Evolutionary conservation across 2,888 invertebrate genomes (phyloP).

Genomic region (Julus scanicus): DNA sequence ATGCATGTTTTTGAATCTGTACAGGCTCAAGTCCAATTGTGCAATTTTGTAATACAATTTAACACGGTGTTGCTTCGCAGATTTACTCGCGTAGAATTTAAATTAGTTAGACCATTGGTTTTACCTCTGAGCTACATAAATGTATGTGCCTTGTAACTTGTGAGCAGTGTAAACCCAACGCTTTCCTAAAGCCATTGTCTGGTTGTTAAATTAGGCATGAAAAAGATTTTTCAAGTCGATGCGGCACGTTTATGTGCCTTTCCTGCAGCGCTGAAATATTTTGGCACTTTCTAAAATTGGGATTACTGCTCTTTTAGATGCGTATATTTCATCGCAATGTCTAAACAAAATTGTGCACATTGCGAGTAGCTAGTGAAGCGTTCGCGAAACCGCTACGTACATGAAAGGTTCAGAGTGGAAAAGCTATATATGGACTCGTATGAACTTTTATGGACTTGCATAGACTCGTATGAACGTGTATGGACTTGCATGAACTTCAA

Average conservation of each 20-base stretch:
- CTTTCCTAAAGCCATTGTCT: slow-evolving; percentile 2
- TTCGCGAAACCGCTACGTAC: background rate
- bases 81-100: background rate
- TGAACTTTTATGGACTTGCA: too few species aligned
- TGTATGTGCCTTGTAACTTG: too few species aligned
- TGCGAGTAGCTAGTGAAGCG: slow-evolving; percentile 34
- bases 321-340: background rate
- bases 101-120: background rate
- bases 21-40: too few species aligned
- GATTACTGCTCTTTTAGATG: slow-evolving; percentile 31
- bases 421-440: too few species aligned
- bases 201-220: slow-evolving; percentile 40
- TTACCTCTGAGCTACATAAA: background rate
- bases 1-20: too few species aligned
- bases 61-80: background rate
- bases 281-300: slow-evolving; percentile 44
- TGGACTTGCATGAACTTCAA: too few species aligned
- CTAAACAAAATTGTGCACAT: slow-evolving; percentile 7
- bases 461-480: too few species aligned
- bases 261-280: background rate
- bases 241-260: slow-evolving; percentile 25
- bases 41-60: too few species aligned
- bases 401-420: too few species aligned
- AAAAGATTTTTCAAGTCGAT: slow-evolving; percentile 31
- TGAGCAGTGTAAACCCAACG: background rate